phyloP scores from a whole-genome alignment of 2,888 invertebrate species.

The Aphidoletes aphidimyza region DNA sequence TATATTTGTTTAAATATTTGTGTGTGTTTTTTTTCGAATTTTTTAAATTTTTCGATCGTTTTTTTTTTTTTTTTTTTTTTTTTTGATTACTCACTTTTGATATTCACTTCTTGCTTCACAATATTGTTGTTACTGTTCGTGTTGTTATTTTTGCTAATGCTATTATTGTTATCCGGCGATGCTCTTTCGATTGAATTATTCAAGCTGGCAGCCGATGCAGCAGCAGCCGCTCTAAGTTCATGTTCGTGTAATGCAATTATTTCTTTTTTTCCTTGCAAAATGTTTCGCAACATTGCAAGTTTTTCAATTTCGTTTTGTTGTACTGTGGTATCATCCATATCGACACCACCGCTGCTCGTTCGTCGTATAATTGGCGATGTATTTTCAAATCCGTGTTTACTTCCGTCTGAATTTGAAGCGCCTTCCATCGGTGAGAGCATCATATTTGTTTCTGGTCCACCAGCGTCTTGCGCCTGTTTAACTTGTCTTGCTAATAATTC shows the following conservation, averaged over 20 bases:
- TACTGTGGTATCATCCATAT: conserved; percentile 59
- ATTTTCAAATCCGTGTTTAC: conserved; percentile 59
- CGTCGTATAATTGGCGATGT: conserved; percentile 55
- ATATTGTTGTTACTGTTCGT: conserved; percentile 59
- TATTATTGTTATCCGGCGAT: conserved; percentile 66
- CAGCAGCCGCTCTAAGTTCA: conserved; percentile 71
- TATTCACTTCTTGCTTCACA: conserved; percentile 55
- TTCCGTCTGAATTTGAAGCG: conserved; percentile 58
- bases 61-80: neutral
- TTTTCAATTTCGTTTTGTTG: conserved; percentile 70
- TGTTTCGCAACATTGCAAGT: conserved; percentile 85
- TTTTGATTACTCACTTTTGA: conserved; percentile 55
- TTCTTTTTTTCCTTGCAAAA: conserved; percentile 89
- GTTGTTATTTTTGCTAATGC: conserved; percentile 62
- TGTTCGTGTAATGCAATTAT: conserved; percentile 76
- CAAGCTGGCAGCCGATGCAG: conserved; percentile 57
- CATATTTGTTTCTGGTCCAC: conserved; percentile 68
- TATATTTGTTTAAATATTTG: neutral
- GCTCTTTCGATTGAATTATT: conserved; percentile 64
- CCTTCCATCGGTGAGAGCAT: conserved; percentile 64
- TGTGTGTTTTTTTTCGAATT: neutral
- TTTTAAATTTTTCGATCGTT: neutral
- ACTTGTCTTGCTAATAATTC: conserved; percentile 86
- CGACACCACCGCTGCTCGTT: conserved; percentile 61
- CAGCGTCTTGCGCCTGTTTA: conserved; percentile 75